Base-by-base conservation (phyloP, 1,140 invertebrate species). In the Globodera ellingtonae region DNA sequence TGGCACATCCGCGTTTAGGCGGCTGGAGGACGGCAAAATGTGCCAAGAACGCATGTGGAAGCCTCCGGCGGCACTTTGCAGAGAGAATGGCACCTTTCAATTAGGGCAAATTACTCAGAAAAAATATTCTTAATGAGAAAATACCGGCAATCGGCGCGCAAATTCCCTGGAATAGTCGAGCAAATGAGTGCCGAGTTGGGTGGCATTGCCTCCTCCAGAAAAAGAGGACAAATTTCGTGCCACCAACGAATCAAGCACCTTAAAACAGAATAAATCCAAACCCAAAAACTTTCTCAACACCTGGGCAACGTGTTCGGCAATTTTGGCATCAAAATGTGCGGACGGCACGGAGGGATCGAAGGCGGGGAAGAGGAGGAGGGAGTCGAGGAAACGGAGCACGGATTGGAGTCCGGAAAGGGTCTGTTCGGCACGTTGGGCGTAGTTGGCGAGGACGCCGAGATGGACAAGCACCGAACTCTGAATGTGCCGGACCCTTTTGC, bases 251-350 rank as follows among this genome's bases (percentile, higher is more conserved):
- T 85, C 84, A 35, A 85, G 44, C 24, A 70, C 67, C 56, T 62
- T 18, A 62, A 18, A 18, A 15, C 13, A 35, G 35, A 35, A 35
- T 35, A 35, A 35, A 35, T 35, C 35, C 35, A 35, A 35, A 35
- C 35, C 35, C 35, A 35, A 0, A 35, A 35, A 35, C 15, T 18
- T 62, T 18, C 6, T 13, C 18, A 18, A 15, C 10, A 85, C 84
- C 59, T 87, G 85, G 9, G 83, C 83, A 7, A 81, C 79, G 62
- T 85, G 85, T 78, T 85, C 85, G 9, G 84, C 84, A 44, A 85
- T 87, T 79, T 84, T 87, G 50, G 82, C 65, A 74, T 85, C 84
- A 59, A 87, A 85, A 59, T 87, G 76, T 6, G 76, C 82, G n/a
- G 74, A 70, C 13, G 74, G 59, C 50, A 82, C 70, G 62, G 73